Conservation (phyloP, 2,888 invertebrate genomes). For the Eupithecia insigniata region DNA sequence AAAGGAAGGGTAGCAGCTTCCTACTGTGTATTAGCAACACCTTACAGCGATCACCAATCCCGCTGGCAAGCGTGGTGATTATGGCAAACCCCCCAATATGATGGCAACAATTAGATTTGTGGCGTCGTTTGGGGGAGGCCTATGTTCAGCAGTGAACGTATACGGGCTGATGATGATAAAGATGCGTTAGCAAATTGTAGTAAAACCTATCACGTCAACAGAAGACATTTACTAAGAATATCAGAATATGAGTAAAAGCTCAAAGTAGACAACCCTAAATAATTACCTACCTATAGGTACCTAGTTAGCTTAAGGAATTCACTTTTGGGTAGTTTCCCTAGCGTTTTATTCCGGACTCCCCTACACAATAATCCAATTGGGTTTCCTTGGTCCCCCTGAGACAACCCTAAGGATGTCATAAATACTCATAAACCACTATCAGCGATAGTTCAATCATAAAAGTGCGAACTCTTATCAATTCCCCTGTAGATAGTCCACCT, state of each 20-base stretch:
- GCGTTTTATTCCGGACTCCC: not conserved
- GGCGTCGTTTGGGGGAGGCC: no score
- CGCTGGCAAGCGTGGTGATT: no score
- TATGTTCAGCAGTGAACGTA: no score
- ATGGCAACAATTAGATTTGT: no score
- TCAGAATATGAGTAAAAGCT: not conserved
- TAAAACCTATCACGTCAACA: not conserved
- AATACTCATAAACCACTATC: constrained; percentile 8
- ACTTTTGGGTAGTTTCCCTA: not conserved
- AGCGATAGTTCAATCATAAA: constrained; percentile 15
- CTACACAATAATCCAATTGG: not conserved
- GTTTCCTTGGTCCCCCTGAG: not conserved
- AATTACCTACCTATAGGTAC: no score
- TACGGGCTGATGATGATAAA: no score
- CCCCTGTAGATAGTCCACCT: constrained; percentile 18
- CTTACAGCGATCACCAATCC: no score
- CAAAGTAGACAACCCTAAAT: not conserved
- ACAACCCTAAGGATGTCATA: constrained; percentile 6
- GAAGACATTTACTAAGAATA: not conserved
- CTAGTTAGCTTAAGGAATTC: not conserved
- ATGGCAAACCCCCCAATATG: no score
- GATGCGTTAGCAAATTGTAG: not conserved
- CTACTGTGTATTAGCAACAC: no score
- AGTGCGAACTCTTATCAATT: constrained; percentile 42
- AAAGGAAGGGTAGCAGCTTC: no score